A percentile compares a stretch with the other conserved stretches of the same genome.
Evolutionary conservation across 2,797 vertebrate species (phyloP).

Genomic region (Zalophus californianus): DNA sequence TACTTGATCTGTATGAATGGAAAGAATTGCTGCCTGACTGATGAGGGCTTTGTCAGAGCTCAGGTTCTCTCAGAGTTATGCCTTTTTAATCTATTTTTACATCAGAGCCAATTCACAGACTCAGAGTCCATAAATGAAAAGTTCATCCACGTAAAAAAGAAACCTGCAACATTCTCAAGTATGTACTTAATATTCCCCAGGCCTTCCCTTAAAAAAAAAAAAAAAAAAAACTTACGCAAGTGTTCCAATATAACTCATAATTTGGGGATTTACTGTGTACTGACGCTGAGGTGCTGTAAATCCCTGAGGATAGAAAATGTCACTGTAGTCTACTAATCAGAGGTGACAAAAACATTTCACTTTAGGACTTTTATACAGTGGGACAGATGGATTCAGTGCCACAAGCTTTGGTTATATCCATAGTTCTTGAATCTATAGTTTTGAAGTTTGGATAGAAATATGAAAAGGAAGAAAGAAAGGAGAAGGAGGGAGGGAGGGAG

Average conservation of each 20-base stretch:
- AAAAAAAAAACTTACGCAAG: neutral
- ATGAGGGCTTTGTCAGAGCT: too few species aligned
- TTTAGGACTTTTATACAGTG: neutral
- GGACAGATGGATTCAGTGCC: too few species aligned
- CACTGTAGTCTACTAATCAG: neutral
- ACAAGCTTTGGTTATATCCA: neutral
- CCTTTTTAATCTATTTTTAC: neutral
- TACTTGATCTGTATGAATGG: neutral
- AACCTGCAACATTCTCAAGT: neutral
- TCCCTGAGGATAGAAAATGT: neutral
- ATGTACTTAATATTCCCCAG: neutral
- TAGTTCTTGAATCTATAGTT: neutral
- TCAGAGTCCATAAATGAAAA: neutral
- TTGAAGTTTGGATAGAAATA: neutral
- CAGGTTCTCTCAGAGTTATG: too few species aligned
- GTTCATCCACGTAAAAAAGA: neutral
- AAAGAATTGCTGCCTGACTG: neutral
- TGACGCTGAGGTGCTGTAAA: rapidly evolving
- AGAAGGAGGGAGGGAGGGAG: too few species aligned
- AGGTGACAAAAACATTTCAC: neutral
- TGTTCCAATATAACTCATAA: neutral
- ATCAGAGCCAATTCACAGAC: neutral
- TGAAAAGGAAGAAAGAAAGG: neutral
- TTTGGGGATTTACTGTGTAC: neutral
- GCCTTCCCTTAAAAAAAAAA: neutral